phyloP scores from a whole-genome alignment of 1,140 invertebrate genomes.

The Pseudobourletiella spinata region DNA sequence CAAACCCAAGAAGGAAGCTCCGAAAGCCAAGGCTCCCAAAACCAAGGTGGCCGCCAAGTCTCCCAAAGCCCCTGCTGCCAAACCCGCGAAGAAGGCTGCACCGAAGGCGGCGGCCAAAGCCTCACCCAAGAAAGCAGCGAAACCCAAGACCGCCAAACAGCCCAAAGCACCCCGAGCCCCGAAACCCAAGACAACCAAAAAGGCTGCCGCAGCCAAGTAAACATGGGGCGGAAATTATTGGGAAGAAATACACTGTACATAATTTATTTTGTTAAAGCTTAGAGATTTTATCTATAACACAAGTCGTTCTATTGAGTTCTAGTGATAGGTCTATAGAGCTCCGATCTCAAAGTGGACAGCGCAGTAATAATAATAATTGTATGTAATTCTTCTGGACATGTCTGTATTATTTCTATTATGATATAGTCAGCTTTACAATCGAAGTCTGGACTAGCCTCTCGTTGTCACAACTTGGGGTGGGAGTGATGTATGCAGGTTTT shows the following conservation, averaged over 20 bases:
- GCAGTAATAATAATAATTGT: too few relatives aligned
- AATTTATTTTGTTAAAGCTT: not conserved
- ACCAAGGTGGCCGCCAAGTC: constrained; percentile 4
- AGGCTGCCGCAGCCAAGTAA: constrained; percentile 26
- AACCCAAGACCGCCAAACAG: not conserved
- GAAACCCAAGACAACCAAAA: not conserved
- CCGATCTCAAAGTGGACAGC: not conserved
- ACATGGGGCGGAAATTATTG: not conserved
- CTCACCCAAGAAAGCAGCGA: not conserved
- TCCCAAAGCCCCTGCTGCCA: constrained; percentile 12
- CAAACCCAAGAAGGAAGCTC: constrained; percentile 31
- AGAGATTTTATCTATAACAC: not conserved
- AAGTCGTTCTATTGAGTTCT: not conserved
- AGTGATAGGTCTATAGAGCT: not conserved
- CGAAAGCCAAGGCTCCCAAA: constrained; percentile 9
- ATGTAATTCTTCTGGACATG: too few relatives aligned
- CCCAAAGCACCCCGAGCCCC: not conserved
- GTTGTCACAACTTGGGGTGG: too few relatives aligned
- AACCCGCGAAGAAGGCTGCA: constrained; percentile 19
- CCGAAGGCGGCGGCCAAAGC: not conserved
- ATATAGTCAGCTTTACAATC: too few relatives aligned
- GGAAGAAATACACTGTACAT: not conserved
- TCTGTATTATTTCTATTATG: too few relatives aligned
- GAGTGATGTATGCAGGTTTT: too few relatives aligned
- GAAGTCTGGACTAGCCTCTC: too few relatives aligned